Base-by-base conservation (phyloP, 2,888 invertebrate species). In the Luperina nickerlii region DNA sequence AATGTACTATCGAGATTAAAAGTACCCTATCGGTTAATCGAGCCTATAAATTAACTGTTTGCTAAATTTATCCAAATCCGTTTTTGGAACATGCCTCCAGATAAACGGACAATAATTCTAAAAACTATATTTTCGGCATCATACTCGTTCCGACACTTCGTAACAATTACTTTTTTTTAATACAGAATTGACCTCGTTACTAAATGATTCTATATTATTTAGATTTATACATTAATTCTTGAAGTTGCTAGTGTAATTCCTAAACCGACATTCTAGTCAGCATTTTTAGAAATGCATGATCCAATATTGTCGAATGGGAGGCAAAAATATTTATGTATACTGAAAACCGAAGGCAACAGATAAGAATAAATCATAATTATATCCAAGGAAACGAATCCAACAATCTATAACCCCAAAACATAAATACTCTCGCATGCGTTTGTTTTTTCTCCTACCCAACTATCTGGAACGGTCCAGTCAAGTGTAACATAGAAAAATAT, bases 401-500 rank as follows among this genome's bases (percentile, higher is more conserved):
- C 27, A 73, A 75, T 42, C 24, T 54, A 38, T 3, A 38, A 65
- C 20, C 11, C 11, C 57, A 63, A 48, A 65, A 71, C 63, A 71
- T 27, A 67, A 67, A 85, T 42, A 77, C 13, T 15, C 1, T 15
- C 24, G 13, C 63, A 54, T 60, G 15, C 15, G 42, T 71, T 82
- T 82, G 60, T 86, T 84, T 81, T 71, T 78, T 63, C 60, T 57
- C 5, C 0, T 77, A 13, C 7, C 20, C 38, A 68, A 60, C 3
- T 57, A 48, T 63, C 76, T 62, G 69, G 62, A 77, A 75, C 70
- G 24, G 57, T 57, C 42, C 75, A 77, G 45, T 85, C 65, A 75
- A 74, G 71, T 74, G 74, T 65, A 81, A 69, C 57, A 38, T 63
- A 77, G 45, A 60, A 75, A 78, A 78, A 83, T 70, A 80, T 13